phyloP scores from a whole-genome alignment of 2,797 vertebrate genomes.

The Linurgus olivaceus region DNA sequence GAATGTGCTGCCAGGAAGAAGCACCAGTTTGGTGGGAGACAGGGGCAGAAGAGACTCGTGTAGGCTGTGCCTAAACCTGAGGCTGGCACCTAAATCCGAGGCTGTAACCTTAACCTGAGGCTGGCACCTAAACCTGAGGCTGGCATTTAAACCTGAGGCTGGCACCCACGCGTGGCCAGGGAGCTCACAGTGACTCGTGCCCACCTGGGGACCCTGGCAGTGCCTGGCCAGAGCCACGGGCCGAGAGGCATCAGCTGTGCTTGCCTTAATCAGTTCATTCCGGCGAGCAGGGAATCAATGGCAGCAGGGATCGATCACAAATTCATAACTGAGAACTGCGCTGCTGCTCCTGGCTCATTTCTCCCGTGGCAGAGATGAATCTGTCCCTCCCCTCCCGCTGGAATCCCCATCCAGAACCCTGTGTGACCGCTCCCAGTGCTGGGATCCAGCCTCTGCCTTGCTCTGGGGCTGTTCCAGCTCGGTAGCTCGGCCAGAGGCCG shows the following conservation, averaged over 20 bases:
- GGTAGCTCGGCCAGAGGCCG: not conserved
- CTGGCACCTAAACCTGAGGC: fast-evolving
- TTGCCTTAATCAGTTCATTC: not conserved
- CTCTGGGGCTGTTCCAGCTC: fast-evolving
- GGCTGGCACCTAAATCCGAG: not conserved
- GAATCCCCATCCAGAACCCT: fast-evolving
- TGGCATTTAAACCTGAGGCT: not conserved
- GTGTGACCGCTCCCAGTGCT: fast-evolving
- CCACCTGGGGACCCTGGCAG: fast-evolving
- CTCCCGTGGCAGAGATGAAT: not conserved
- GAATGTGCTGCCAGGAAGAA: not conserved
- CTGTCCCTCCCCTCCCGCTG: not conserved
- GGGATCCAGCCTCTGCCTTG: fast-evolving
- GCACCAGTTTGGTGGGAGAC: fast-evolving
- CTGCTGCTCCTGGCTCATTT: not conserved
- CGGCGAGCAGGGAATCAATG: not conserved
- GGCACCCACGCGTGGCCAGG: fast-evolving
- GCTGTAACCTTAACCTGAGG: not conserved
- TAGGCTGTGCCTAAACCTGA: fast-evolving
- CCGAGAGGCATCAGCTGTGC: not conserved
- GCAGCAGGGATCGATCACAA: not conserved
- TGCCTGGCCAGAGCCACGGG: not conserved
- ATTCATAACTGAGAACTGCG: not conserved
- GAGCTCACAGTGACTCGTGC: fast-evolving
- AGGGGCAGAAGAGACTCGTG: fast-evolving